phyloP scores from a whole-genome alignment of 2,113 vertebrate genomes.

The Cyanocitta stelleri region DNA sequence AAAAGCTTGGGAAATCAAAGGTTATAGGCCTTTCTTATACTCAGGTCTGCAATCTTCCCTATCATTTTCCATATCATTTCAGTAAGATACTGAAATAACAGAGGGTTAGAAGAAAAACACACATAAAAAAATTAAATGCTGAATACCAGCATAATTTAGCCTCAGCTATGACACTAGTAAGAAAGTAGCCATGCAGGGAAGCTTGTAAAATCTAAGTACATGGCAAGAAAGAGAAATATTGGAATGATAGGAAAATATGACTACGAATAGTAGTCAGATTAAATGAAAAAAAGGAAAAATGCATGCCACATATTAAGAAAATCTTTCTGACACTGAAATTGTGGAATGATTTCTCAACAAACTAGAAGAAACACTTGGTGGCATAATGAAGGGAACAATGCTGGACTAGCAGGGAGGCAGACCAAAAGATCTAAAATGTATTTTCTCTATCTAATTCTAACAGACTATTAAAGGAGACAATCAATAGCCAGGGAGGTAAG shows the following conservation, averaged over 20 bases:
- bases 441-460: constrained; percentile 52
- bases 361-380: constrained; percentile 18
- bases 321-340: constrained; percentile 5
- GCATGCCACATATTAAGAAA: neutral
- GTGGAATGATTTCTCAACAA: constrained; percentile 34
- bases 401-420: constrained; percentile 2
- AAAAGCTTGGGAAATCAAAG: neutral
- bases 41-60: neutral
- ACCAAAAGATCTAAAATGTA: constrained; percentile 41
- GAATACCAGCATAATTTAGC: neutral
- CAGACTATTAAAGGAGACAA: constrained; percentile 42
- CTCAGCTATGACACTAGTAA: neutral
- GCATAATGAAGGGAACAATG: constrained; percentile 48
- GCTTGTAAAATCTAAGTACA: neutral
- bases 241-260: neutral
- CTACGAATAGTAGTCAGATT: neutral
- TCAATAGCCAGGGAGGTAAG: constrained; percentile 62
- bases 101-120: neutral
- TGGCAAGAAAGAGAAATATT: neutral
- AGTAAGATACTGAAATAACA: neutral
- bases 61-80: neutral
- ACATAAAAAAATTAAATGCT: neutral
- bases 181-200: neutral
- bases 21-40: neutral
- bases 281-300: neutral